Conservation (phyloP, 2,113 vertebrate species). For the Dunckerocampus dactyliophorus region DNA sequence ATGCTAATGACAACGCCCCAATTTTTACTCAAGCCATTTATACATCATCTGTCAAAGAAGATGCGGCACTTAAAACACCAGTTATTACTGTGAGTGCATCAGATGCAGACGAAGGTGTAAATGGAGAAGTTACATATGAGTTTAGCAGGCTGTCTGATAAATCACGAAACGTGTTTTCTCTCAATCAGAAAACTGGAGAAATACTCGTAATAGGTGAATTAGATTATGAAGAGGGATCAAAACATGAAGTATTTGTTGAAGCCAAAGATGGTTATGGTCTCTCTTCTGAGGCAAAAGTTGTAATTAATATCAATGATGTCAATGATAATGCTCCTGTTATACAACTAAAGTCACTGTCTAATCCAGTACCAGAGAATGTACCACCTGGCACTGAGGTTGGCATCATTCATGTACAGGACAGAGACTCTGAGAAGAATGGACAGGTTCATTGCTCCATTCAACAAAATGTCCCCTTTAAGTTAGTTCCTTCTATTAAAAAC, state of each 20-base stretch:
- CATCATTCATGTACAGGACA: conserved; percentile 73
- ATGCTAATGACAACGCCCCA: conserved; percentile 68
- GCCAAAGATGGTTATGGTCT: conserved; percentile 71
- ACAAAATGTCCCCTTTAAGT: conserved; percentile 59
- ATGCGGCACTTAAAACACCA: conserved; percentile 36
- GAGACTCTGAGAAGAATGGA: conserved; percentile 67
- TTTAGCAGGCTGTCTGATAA: conserved; percentile 44
- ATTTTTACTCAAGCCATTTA: conserved; percentile 61
- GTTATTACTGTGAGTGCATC: conserved; percentile 72
- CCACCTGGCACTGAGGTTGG: conserved; percentile 66
- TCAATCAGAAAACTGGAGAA: conserved; percentile 39
- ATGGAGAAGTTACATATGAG: conserved; percentile 50
- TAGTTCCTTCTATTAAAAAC: conserved; percentile 68
- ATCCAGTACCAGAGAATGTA: conserved; percentile 56
- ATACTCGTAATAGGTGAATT: conserved; percentile 22
- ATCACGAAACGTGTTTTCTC: conserved; percentile 13
- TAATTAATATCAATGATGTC: conserved; percentile 67
- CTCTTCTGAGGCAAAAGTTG: conserved; percentile 55
- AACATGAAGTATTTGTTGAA: conserved; percentile 49
- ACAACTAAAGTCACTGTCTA: conserved; percentile 58
- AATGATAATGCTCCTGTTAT: conserved; percentile 78
- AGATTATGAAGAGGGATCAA: conserved; percentile 47
- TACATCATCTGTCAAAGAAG: conserved; percentile 53
- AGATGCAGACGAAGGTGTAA: conserved; percentile 64
- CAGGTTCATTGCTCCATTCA: conserved; percentile 58